A percentile compares a stretch with the other conserved stretches of the same genome.
Evolutionary conservation across 2,888 invertebrate genomes (phyloP).

Genomic region (Phymatocera aterrima): DNA sequence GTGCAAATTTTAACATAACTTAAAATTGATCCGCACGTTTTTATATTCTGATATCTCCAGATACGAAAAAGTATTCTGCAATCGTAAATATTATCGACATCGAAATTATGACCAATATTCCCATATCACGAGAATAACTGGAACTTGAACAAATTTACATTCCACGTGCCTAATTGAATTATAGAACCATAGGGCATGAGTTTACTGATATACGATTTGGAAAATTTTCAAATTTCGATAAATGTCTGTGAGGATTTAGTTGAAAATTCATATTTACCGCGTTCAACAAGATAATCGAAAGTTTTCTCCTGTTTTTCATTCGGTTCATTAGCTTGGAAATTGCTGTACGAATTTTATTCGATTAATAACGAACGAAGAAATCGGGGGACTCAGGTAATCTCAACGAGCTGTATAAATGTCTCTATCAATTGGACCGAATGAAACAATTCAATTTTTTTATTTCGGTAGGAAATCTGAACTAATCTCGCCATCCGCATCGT

Average conservation of each 20-base stretch:
- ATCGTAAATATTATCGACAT: too few relatives aligned
- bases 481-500: slow-evolving; percentile 10
- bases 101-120: too few relatives aligned
- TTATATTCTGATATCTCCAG: neutral
- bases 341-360: neutral
- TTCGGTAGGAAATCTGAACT: neutral
- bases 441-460: slow-evolving; percentile 6
- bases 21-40: neutral
- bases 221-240: too few relatives aligned
- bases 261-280: too few relatives aligned
- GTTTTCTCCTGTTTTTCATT: neutral
- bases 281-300: too few relatives aligned
- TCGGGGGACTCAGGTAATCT: neutral
- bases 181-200: too few relatives aligned
- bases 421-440: neutral
- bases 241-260: too few relatives aligned
- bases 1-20: neutral
- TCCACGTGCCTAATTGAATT: too few relatives aligned
- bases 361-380: neutral
- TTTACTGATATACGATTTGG: too few relatives aligned
- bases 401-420: neutral
- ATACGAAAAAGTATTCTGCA: too few relatives aligned
- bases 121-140: too few relatives aligned
- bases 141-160: too few relatives aligned
- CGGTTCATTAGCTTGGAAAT: neutral